These are phyloP conservation scores for Reticulitermes lucifugus DNA, from an alignment of 2,888 invertebrate genomes.

Conservation along the genomic window DNA sequence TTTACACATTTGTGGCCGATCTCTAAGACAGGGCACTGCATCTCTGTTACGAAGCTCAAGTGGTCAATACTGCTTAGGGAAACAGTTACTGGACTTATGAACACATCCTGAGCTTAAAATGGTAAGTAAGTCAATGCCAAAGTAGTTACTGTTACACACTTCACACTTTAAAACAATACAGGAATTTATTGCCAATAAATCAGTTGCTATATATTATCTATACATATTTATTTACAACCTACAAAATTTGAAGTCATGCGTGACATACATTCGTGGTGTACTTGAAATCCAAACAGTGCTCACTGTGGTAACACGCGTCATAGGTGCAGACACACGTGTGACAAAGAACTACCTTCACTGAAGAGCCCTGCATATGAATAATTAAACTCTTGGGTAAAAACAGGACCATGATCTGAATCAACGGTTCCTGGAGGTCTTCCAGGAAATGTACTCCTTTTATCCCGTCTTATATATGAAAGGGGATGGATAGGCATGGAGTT, in stretches of 20 bases:
- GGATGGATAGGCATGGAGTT: slow-evolving; percentile 23
- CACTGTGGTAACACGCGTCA: neutral
- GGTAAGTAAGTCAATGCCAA: too few relatives aligned
- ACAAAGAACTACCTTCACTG: neutral
- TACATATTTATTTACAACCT: too few relatives aligned
- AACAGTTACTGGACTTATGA: too few relatives aligned
- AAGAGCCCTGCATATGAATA: neutral
- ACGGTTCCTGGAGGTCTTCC: slow-evolving; percentile 4
- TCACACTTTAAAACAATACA: too few relatives aligned
- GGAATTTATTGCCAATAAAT: too few relatives aligned
- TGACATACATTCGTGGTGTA: neutral
- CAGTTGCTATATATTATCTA: too few relatives aligned
- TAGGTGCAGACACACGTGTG: neutral
- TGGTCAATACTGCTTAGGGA: too few relatives aligned
- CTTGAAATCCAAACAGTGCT: neutral
- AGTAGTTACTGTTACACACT: too few relatives aligned
- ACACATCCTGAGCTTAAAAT: too few relatives aligned
- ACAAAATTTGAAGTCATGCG: neutral
- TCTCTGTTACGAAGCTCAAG: too few relatives aligned
- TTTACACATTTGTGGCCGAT: too few relatives aligned
- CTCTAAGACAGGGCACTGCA: too few relatives aligned
- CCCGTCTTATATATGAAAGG: slow-evolving; percentile 10
- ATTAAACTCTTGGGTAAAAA: neutral
- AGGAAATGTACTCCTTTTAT: slow-evolving; percentile 1
- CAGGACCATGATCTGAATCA: neutral